Evolutionary conservation across 2,888 invertebrate species (phyloP), one percentile per base, ranked within the genome.

Genomic region (Panopea generosa): DNA sequence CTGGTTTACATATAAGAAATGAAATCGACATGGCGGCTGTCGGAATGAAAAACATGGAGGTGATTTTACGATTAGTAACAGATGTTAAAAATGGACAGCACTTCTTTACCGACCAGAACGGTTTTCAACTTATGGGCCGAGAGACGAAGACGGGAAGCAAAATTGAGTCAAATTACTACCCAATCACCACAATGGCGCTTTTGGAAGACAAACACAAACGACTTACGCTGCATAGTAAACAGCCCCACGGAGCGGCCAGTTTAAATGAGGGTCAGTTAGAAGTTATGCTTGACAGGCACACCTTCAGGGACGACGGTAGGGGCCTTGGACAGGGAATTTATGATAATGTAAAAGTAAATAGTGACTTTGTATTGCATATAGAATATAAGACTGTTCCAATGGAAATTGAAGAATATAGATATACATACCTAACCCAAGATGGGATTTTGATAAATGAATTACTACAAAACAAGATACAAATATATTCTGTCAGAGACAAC

Each of bases 91-190:
- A 84, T 38, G 74, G 78, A 27, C 71, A 76, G 1, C 61, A 76
- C 14, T 92, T 89, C 67, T 91, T 83, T 75, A 90, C 92, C 0
- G 92, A 92, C 71, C 86, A 90, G 62, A 92, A 92, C 77, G 91
- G 91, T 1, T 89, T 88, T 43, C 88, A 91, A 71, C 73, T 89
- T 49, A 86, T 92, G 26, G 78, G 85, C 2, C 82, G 92, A 6
- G 77, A 84, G 33, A 86, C 85, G 18, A 85, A 87, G 40, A 61
- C 75, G 0, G 77, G 75, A 16, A 61, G 87, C 9, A 86, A 85
- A 6, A 77, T 86, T 9, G 88, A 89, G 52, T 89, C 89, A 2
- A 92, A 92, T 69, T 92, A 90, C 73, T 92, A 91, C 59, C 92
- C 92, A 6, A 82, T 91, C 69, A 90, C 91, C 0, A 85, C 89